Base-by-base conservation (phyloP, 2,888 invertebrate species). In the Zelleria hepariella region DNA sequence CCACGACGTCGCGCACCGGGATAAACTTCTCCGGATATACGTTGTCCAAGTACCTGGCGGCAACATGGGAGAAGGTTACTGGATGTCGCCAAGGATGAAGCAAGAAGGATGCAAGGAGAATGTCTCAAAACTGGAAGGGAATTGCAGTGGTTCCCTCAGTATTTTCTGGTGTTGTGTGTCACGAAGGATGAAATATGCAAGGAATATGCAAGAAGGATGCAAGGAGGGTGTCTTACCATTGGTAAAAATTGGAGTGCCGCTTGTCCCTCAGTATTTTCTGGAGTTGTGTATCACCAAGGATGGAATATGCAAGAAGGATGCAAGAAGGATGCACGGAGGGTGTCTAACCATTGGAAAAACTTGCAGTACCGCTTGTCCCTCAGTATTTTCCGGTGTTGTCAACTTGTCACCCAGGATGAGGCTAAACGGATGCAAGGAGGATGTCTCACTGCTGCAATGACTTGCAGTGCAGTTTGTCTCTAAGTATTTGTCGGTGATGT, bases 1-100 rank as follows among this genome's bases (percentile, higher is more conserved):
- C 94, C 59, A 89, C 84, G 0, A 95, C 95, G 75, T 96, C 92
- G 70, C 95, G 92, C 59, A 96, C 96, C 0, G 95, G 95, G 57
- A 98, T 92, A 75, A 96, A 98, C 82, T 98, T 98, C 77, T 97
- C 95, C 25, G 93, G 94, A 79, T 96, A 96, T 2, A 98, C 89
- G 78, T 97, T 94, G 63, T 96, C 93, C 64, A 98, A 89, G 83
- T 94, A 98, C 32, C 32, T 42, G 32, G 15, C 15, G 32, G 32
- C 32, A 42, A 2, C 32, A 10, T 32, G 32, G n/a, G n/a, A n/a
- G n/a, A n/a, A n/a, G n/a, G n/a, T n/a, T n/a, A n/a, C n/a, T n/a
- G n/a, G n/a, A n/a, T 90, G 86, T 98, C 96, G 0, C 97, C 96
- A 64, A 93, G 91, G 64, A 93, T 91, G 0, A 90, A 87, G 67